Conservation (phyloP, 2,113 vertebrate genomes). For the Isurus oxyrinchus region DNA sequence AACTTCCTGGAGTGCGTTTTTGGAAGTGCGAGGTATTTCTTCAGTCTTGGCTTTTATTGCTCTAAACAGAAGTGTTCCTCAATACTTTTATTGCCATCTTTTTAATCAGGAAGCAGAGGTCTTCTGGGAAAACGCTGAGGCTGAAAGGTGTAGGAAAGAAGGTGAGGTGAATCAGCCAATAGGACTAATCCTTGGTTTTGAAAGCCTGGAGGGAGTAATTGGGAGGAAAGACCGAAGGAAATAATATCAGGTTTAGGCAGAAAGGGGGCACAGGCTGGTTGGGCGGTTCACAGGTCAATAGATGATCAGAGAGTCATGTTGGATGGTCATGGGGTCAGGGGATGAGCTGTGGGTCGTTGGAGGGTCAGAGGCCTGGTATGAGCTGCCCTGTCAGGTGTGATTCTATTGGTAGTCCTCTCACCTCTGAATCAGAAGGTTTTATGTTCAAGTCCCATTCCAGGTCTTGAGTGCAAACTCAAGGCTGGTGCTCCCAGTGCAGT, state of each 20-base stretch:
- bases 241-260: background rate
- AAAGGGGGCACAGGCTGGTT: background rate
- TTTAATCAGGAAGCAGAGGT: background rate
- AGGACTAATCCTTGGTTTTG: background rate
- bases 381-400: too few relatives aligned
- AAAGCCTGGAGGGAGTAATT: background rate
- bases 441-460: too few relatives aligned
- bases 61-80: background rate
- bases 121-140: background rate
- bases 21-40: conserved; percentile 84
- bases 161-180: background rate
- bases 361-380: background rate
- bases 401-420: too few relatives aligned
- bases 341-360: background rate
- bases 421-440: too few relatives aligned
- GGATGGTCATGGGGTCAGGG: background rate
- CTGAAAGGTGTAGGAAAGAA: background rate
- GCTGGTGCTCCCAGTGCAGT: too few relatives aligned
- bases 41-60: background rate
- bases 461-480: too few relatives aligned
- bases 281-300: background rate
- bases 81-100: background rate
- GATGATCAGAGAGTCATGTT: background rate
- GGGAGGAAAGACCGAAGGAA: background rate
- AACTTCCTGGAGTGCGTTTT: conserved; percentile 91